Base-by-base conservation (phyloP, 2,113 vertebrate species). In the Perca fluviatilis region DNA sequence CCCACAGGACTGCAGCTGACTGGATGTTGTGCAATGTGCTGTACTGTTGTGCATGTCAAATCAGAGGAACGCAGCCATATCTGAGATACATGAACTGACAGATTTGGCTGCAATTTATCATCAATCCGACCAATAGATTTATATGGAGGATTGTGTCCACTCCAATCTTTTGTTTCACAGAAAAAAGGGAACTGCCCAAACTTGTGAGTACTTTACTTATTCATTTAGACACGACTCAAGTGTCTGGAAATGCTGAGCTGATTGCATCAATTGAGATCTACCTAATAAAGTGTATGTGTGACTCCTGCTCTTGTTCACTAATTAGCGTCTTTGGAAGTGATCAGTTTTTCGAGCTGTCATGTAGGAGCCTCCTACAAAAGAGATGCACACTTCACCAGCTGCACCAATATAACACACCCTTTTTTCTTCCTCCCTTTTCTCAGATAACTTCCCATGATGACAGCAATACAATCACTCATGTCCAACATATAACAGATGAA, bases 1-100 rank as follows among this genome's bases (percentile, higher is more conserved):
- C 80, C 65, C 68, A 23, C 56, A 74, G 63, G 77, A 84, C 69
- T 25, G 68, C 79, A 85, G 74, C 81, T 83, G 83, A 84, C 30
- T 70, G 18, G 65, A 19, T 60, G 66, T 83, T 82, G 84, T 73
- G 68, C 75, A 90, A 86, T 3, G 14, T 14, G 14, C 5, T 3
- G 18, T 8, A 14, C 7, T 3, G 23, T 6, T 56, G 15, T 64
- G 56, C 50, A 69, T 16, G 23, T 79, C 66, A 77, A 81, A 76
- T 10, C 12, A 21, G 74, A 74, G 18, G 58, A 83, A 64, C 80
- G 57, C 51, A 69, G n/a, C 51, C 57, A 74, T 68, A 21, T 69
- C 60, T 66, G 47, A 63, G 46, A 84, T 57, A n/a, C 27, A 86
- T 80, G 65, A 78, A 68, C 49, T 84, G 43, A 51, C 27, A 15